Percentiles rank a stretch among this genome's conserved stretches.
Evolutionary conservation across 2,113 vertebrate genomes (phyloP).

Genomic region (Thryonomys swinderianus): DNA sequence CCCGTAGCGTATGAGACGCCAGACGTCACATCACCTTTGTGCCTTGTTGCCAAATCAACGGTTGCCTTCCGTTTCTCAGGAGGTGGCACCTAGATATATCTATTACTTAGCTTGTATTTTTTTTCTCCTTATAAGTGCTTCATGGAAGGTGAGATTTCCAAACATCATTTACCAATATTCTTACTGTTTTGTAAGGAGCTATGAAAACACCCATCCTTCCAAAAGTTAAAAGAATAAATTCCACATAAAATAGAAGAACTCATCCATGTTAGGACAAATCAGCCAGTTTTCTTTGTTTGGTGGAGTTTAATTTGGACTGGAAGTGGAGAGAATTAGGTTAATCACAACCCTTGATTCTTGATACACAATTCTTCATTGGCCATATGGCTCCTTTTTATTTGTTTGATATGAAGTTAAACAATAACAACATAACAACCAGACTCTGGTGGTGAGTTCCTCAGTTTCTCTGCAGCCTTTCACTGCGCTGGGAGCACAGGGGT

Average conservation of each 20-base stretch:
- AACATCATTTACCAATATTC: accelerated
- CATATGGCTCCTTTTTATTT: not conserved
- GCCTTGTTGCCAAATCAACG: too few relatives aligned
- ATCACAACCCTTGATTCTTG: not conserved
- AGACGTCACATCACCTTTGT: too few relatives aligned
- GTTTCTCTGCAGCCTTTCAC: too few relatives aligned
- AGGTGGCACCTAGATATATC: not conserved
- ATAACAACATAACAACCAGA: too few relatives aligned
- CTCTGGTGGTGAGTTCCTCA: too few relatives aligned
- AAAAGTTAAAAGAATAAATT: not conserved
- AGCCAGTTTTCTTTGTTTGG: not conserved
- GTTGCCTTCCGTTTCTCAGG: not conserved
- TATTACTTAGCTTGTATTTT: not conserved
- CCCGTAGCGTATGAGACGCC: not conserved
- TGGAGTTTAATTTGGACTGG: not conserved
- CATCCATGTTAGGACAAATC: not conserved
- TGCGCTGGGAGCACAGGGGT: too few relatives aligned
- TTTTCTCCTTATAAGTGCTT: not conserved
- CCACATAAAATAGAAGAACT: not conserved
- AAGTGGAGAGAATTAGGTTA: not conserved
- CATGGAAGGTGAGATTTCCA: not conserved
- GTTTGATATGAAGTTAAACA: not conserved
- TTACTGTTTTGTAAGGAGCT: not conserved
- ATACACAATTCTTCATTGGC: not conserved
- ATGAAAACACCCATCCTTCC: not conserved